phyloP scores from a whole-genome alignment of 2,797 vertebrate species.

The Acanthurus tractus region DNA sequence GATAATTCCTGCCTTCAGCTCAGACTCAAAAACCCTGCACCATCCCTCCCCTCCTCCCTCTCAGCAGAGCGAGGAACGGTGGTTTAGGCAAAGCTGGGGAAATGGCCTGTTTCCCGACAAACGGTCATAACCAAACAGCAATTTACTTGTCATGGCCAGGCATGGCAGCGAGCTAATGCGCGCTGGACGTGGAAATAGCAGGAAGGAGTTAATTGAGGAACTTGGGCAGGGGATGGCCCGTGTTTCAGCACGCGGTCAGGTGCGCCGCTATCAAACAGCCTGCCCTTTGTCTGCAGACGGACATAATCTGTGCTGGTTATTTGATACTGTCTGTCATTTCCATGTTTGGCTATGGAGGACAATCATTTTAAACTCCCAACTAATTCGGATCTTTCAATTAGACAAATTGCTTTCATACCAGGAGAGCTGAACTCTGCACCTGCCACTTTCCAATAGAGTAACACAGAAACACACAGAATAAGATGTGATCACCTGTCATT shows the following conservation, averaged over 20 bases:
- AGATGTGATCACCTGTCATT: constrained; percentile 68
- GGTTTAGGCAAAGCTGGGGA: constrained; percentile 83
- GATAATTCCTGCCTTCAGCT: constrained; percentile 83
- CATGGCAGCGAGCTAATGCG: constrained; percentile 71
- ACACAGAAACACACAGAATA: constrained; percentile 29
- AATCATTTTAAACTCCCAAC: constrained; percentile 73
- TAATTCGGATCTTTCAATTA: constrained; percentile 82
- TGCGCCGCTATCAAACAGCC: constrained; percentile 78
- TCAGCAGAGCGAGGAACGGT: constrained; percentile 56
- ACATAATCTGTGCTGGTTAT: constrained; percentile 69
- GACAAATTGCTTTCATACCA: constrained; percentile 81
- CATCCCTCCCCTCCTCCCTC: constrained; percentile 41
- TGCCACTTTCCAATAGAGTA: constrained; percentile 39
- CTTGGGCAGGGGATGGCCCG: constrained; percentile 62
- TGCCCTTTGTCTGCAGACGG: constrained; percentile 72
- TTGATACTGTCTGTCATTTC: constrained; percentile 77
- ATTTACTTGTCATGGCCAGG: constrained; percentile 84
- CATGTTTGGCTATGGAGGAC: constrained; percentile 57
- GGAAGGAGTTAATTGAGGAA: constrained; percentile 85
- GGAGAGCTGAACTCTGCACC: constrained; percentile 72
- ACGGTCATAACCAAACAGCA: constrained; percentile 82
- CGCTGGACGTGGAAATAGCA: constrained; percentile 82
- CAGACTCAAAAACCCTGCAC: constrained; percentile 58
- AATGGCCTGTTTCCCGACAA: constrained; percentile 84
- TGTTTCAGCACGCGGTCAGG: constrained; percentile 70